Base-by-base conservation (phyloP, 2,797 vertebrate species). In the Rhyacichthys aspro region DNA sequence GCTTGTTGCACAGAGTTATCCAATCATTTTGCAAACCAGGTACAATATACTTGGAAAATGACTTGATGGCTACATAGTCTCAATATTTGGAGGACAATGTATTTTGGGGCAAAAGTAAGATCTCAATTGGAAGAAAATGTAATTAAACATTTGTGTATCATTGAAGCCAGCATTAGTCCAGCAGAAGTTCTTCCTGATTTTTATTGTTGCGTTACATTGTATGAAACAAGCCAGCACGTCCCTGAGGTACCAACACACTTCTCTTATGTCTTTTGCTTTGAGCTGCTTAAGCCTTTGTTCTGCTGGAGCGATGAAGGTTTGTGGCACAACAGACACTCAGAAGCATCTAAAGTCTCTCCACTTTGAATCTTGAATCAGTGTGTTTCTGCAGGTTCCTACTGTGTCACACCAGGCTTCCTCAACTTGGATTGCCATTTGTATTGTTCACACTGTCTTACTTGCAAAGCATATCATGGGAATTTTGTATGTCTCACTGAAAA, bases 291-390 rank as follows among this genome's bases (percentile, higher is more conserved):
- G 38, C 44, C 43, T 77, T 63, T 75, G 49, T 79, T 84, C 55
- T 46, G 65, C 60, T 55, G 56, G 55, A 47, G 48, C 46, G 63
- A 55, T 37, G 46, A 74, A 63, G 62, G 59, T 81, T 58, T 78
- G 44, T 34, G 44, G 55, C 48, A 76, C 53, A 43, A 39, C 41
- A 77, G 67, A 37, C 11, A 15, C 7, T 36, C 16, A 37, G 74
- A 76, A 64, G 63, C 65, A 76, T 81, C 72, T 72, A 50, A 76
- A 73, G 68, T 78, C 57, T 82, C 72, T 76, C 67, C 59, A 69
- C 3, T 28, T 28, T 28, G 23, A 28, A 28, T 28, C 18, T 6
- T 82, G 71, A 70, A 67, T 70, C 45, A 17, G 44, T 66, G 55
- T 67, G 61, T 70, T 68, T 66, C 70, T 48, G 58, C 43, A 60